These are phyloP conservation scores for Arnoldichthys spilopterus DNA, from an alignment of 2,797 vertebrate genomes.

Conservation along the genomic window DNA sequence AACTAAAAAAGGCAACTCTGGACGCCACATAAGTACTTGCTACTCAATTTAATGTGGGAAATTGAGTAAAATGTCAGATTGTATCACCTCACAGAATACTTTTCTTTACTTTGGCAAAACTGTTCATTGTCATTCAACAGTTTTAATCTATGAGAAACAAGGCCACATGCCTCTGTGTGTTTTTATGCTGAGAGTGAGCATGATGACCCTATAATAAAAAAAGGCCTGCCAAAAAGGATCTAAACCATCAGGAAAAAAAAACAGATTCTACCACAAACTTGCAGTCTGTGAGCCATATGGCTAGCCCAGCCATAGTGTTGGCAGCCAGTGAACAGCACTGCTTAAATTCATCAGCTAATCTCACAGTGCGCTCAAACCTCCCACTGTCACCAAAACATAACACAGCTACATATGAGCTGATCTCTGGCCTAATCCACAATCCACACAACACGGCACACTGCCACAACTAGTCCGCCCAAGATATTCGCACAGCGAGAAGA, in stretches of 20 bases:
- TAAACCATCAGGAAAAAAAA: not conserved
- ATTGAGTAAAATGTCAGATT: too few species aligned
- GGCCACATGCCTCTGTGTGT: not conserved
- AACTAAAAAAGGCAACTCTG: too few species aligned
- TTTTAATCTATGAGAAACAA: not conserved
- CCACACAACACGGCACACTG: slow-evolving; percentile 27
- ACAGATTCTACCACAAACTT: slow-evolving; percentile 28
- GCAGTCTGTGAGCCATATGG: slow-evolving; percentile 42
- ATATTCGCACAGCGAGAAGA: slow-evolving; percentile 17
- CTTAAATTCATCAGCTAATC: slow-evolving; percentile 49
- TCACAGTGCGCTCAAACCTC: slow-evolving; percentile 41
- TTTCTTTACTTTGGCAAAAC: not conserved
- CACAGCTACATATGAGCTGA: slow-evolving; percentile 48
- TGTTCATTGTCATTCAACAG: not conserved
- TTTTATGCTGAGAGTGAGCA: slow-evolving; percentile 8
- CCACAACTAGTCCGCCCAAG: slow-evolving; percentile 26
- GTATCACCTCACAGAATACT: not conserved
- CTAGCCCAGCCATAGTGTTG: slow-evolving; percentile 38
- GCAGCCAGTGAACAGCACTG: slow-evolving; percentile 44
- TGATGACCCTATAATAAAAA: slow-evolving; percentile 7
- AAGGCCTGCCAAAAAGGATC: not conserved
- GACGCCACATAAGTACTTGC: too few species aligned
- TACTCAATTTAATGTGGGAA: too few species aligned
- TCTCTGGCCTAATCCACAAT: slow-evolving; percentile 33
- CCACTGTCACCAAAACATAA: slow-evolving; percentile 53